These are phyloP conservation scores for Danio kyathit DNA, from an alignment of 2,797 vertebrate genomes.

Conservation along the genomic window DNA sequence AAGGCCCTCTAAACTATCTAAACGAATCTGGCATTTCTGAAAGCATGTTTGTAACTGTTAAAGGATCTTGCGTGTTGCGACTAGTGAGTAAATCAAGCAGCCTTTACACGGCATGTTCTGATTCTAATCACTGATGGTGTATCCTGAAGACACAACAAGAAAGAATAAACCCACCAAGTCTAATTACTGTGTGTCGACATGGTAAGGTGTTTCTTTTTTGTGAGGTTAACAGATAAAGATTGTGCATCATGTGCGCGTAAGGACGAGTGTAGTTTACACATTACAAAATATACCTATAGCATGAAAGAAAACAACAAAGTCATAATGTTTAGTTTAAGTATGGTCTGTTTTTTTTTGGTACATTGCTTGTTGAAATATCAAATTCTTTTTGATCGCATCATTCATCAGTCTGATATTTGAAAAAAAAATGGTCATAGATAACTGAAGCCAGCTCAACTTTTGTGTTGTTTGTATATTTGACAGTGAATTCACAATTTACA, in stretches of 20 bases:
- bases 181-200: constrained; percentile 16
- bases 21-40: not conserved
- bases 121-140: constrained; percentile 14
- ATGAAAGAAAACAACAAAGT: not conserved
- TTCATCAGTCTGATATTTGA: too few species aligned
- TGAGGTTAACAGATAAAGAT: not conserved
- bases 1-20: not conserved
- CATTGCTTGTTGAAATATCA: too few species aligned
- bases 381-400: too few species aligned
- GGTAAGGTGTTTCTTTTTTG: constrained; percentile 1
- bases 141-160: not conserved
- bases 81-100: constrained; percentile 1
- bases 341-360: too few species aligned
- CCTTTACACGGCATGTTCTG: not conserved
- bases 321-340: too few species aligned
- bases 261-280: not conserved
- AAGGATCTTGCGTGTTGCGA: not conserved
- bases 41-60: not conserved
- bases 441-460: too few species aligned
- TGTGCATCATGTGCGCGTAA: not conserved
- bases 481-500: too few species aligned
- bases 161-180: not conserved
- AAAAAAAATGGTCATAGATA: too few species aligned
- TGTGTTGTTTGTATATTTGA: too few species aligned
- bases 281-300: not conserved